Conservation (phyloP, 92 coral and sea anemone species). For the Palythoa grandiflora region DNA sequence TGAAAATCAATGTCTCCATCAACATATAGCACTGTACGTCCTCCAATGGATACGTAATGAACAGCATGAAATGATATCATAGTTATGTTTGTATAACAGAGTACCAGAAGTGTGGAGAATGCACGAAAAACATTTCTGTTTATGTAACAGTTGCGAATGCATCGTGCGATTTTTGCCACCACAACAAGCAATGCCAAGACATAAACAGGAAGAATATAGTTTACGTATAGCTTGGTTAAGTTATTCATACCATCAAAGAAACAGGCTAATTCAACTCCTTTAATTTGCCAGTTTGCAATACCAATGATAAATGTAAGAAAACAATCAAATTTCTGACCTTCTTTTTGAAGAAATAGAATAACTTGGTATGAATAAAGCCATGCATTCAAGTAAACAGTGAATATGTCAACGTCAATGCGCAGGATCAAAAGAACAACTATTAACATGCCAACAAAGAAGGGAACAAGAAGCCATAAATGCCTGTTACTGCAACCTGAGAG, state of each 20-base stretch:
- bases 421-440: slow-evolving; percentile 72
- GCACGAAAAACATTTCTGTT: slow-evolving; percentile 81
- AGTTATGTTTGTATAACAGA: slow-evolving; percentile 83
- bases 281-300: slow-evolving; percentile 72
- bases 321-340: slow-evolving; percentile 61
- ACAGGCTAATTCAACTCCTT: slow-evolving; percentile 67
- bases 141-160: slow-evolving; percentile 81
- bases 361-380: slow-evolving; percentile 95
- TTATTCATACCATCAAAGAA: slow-evolving; percentile 73
- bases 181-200: slow-evolving; percentile 70
- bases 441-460: slow-evolving; percentile 56
- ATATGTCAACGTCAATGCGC: slow-evolving; percentile 80
- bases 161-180: slow-evolving; percentile 69
- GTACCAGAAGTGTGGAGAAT: slow-evolving; percentile 78
- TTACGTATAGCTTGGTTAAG: slow-evolving; percentile 79
- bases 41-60: slow-evolving; percentile 77
- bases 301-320: slow-evolving; percentile 78
- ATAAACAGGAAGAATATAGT: slow-evolving; percentile 77
- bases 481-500: slow-evolving; percentile 45
- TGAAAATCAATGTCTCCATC: slow-evolving; percentile 76
- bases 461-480: slow-evolving; percentile 73
- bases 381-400: slow-evolving; percentile 83
- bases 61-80: slow-evolving; percentile 72
- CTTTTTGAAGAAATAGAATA: slow-evolving; percentile 66
- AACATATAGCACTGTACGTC: slow-evolving; percentile 71